These are phyloP conservation scores for Sciurus vulgaris DNA, from an alignment of 2,797 vertebrate genomes.

Conservation along the genomic window DNA sequence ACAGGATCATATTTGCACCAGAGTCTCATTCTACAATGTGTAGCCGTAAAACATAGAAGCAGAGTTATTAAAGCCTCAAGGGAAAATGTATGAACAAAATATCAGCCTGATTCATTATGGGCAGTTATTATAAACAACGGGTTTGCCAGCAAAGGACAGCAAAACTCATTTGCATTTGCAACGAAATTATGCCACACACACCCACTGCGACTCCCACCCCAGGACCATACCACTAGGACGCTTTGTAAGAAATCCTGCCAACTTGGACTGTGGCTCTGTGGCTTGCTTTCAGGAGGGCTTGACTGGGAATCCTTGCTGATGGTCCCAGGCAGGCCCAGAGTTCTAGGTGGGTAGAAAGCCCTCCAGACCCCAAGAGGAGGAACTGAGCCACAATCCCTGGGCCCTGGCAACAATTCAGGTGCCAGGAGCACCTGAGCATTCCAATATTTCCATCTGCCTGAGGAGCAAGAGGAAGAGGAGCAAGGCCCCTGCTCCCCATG, in stretches of 20 bases:
- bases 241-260: constrained; percentile 58
- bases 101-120: constrained; percentile 81
- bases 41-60: constrained; percentile 75
- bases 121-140: constrained; percentile 75
- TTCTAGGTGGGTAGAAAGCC: background rate
- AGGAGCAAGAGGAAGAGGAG: background rate
- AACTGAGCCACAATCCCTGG: background rate
- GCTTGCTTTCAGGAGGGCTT: background rate
- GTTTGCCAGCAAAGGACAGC: constrained; percentile 46
- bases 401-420: background rate
- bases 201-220: background rate
- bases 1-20: constrained; percentile 70
- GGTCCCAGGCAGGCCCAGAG: background rate
- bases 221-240: background rate
- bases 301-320: constrained; percentile 64
- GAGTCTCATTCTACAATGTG: constrained; percentile 45
- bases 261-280: constrained; percentile 16
- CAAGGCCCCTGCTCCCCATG: too few species aligned
- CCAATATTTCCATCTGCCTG: background rate
- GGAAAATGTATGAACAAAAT: constrained; percentile 78
- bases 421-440: background rate
- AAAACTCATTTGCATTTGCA: constrained; percentile 63
- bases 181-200: constrained; percentile 57
- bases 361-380: background rate
- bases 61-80: constrained; percentile 75